Evolutionary conservation across 2,888 invertebrate genomes (phyloP).

Genomic region (Adelphocoris suturalis): DNA sequence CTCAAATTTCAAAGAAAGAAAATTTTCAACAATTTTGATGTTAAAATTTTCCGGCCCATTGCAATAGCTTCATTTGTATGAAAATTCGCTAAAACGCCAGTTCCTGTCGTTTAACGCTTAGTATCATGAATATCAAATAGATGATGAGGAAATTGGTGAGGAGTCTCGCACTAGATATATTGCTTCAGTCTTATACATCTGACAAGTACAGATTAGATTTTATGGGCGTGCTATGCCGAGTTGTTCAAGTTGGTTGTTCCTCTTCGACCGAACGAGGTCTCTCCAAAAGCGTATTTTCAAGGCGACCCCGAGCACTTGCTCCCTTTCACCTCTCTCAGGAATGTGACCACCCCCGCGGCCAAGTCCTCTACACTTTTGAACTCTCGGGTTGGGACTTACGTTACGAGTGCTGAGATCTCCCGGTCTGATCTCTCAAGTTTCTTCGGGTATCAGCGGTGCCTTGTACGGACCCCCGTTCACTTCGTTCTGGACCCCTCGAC

Average conservation of each 20-base stretch:
- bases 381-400: not conserved
- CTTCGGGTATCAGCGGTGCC: slow-evolving; percentile 3
- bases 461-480: slow-evolving; percentile 3
- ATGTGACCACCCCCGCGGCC: slow-evolving; percentile 30
- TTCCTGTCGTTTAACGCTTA: too few relatives aligned
- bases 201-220: not conserved
- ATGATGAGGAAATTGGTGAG: too few relatives aligned
- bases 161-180: too few relatives aligned
- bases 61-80: too few relatives aligned
- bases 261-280: not conserved
- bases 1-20: too few relatives aligned
- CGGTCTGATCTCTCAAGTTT: not conserved
- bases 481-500: slow-evolving; percentile 2
- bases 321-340: slow-evolving; percentile 14
- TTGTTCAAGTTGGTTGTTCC: not conserved
- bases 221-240: not conserved
- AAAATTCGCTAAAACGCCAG: too few relatives aligned
- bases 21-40: too few relatives aligned
- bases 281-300: slow-evolving; percentile 10
- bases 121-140: too few relatives aligned
- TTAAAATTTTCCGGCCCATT: too few relatives aligned
- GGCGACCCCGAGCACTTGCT: slow-evolving; percentile 23
- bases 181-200: too few relatives aligned
- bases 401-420: slow-evolving; percentile 4
- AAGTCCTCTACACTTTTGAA: not conserved